Percentiles rank a stretch among this genome's conserved stretches.
Conservation (phyloP, 1,140 invertebrate genomes). For the Littorina saxatilis region DNA sequence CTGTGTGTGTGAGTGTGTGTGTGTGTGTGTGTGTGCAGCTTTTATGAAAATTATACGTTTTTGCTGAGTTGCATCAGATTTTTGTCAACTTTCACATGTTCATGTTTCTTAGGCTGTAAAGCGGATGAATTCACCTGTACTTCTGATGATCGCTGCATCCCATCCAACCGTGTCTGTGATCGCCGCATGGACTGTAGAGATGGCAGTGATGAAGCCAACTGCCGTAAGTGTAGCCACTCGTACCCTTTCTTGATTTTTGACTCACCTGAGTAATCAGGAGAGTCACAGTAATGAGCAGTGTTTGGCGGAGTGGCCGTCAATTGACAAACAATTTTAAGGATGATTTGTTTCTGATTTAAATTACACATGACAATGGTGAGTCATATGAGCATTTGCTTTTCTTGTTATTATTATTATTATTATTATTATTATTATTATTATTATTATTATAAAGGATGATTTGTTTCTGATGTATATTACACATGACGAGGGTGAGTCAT, state of each 20-base stretch:
- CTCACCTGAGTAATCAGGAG: too few species aligned
- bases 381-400: neutral
- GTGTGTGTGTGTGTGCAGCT: too few species aligned
- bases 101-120: neutral
- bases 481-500: too few species aligned
- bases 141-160: slow-evolving; percentile 91
- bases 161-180: slow-evolving; percentile 48
- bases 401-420: neutral
- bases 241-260: too few species aligned
- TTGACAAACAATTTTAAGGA: neutral
- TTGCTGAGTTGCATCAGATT: too few species aligned
- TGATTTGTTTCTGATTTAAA: neutral
- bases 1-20: too few species aligned
- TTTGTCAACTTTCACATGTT: neutral
- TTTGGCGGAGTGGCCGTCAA: neutral
- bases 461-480: too few species aligned
- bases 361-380: neutral
- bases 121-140: slow-evolving; percentile 66
- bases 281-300: too few species aligned
- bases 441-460: too few species aligned
- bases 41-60: too few species aligned
- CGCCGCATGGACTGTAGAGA: slow-evolving; percentile 59
- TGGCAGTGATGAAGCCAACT: slow-evolving; percentile 59
- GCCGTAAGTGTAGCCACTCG: slow-evolving; percentile 42
- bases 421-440: neutral